Evolutionary conservation across 1,140 invertebrate species (phyloP).

Genomic region (Olivierus martensii): DNA sequence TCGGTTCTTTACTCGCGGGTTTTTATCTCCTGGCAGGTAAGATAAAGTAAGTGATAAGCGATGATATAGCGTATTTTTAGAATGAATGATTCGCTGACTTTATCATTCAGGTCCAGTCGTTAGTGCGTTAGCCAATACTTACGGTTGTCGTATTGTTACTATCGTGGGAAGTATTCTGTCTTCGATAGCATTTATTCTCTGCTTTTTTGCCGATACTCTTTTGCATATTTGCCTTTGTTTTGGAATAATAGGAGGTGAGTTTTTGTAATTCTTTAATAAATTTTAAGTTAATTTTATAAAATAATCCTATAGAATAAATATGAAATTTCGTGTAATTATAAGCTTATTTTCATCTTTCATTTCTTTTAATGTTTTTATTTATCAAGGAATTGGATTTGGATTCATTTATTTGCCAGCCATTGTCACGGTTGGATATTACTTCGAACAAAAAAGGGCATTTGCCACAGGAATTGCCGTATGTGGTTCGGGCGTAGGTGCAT

Average conservation of each 20-base stretch:
- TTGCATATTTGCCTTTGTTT: constrained; percentile 67
- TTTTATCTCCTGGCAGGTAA: constrained; percentile 80
- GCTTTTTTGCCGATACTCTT: constrained; percentile 60
- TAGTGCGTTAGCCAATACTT: constrained; percentile 63
- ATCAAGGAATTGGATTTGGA: constrained; percentile 73
- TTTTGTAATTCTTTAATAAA: not conserved
- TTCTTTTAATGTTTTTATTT: constrained; percentile 8
- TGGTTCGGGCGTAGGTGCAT: constrained; percentile 77
- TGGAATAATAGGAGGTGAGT: constrained; percentile 66
- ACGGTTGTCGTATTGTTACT: constrained; percentile 75
- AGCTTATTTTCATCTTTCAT: too few relatives aligned
- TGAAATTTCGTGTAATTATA: too few relatives aligned
- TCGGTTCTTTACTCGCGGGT: constrained; percentile 78
- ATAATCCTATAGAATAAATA: too few relatives aligned
- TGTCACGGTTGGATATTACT: constrained; percentile 87
- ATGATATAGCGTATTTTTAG: too few relatives aligned
- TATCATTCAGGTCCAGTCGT: constrained; percentile 73
- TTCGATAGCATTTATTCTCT: constrained; percentile 55
- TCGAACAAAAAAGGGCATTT: constrained; percentile 74
- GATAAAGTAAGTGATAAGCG: too few relatives aligned
- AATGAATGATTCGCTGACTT: constrained; percentile 10
- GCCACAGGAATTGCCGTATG: constrained; percentile 90
- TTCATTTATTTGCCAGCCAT: constrained; percentile 90
- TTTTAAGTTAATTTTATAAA: too few relatives aligned
- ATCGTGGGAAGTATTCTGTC: constrained; percentile 67